phyloP scores from a whole-genome alignment of 2,888 invertebrate species.

The Melanostoma scalare region DNA sequence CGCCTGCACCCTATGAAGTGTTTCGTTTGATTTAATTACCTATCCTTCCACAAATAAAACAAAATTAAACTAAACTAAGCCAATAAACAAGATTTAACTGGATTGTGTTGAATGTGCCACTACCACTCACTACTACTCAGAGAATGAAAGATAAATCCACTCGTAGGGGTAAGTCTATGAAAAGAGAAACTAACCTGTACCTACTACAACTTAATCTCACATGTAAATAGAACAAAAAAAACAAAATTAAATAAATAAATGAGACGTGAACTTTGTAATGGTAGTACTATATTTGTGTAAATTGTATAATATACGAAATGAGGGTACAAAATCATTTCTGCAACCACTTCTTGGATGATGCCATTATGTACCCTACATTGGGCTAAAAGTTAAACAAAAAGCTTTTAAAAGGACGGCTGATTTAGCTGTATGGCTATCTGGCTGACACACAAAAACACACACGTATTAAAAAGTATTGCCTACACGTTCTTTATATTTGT shows the following conservation, averaged over 20 bases:
- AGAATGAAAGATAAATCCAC: slow-evolving; percentile 64
- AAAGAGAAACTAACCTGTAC: slow-evolving; percentile 60
- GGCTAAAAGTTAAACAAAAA: slow-evolving; percentile 56
- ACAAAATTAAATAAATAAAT: slow-evolving; percentile 14
- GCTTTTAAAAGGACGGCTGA: slow-evolving; percentile 49
- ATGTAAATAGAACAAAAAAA: slow-evolving; percentile 58
- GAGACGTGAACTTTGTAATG: slow-evolving; percentile 61
- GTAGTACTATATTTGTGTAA: slow-evolving; percentile 56
- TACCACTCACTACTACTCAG: slow-evolving; percentile 47
- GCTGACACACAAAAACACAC: slow-evolving; percentile 51
- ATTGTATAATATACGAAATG: slow-evolving; percentile 45
- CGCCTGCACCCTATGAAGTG: slow-evolving; percentile 82
- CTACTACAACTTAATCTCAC: slow-evolving; percentile 68
- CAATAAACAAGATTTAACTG: slow-evolving; percentile 74
- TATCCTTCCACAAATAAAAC: slow-evolving; percentile 67
- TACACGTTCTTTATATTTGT: slow-evolving; percentile 54
- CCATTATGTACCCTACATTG: slow-evolving; percentile 27
- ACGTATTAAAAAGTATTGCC: slow-evolving; percentile 50
- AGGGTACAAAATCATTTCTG: slow-evolving; percentile 54
- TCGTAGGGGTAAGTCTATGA: slow-evolving; percentile 70
- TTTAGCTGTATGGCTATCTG: slow-evolving; percentile 41
- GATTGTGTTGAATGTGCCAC: slow-evolving; percentile 71
- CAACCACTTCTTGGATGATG: slow-evolving; percentile 58
- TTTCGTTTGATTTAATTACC: slow-evolving; percentile 81
- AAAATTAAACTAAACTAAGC: slow-evolving; percentile 60